Evolutionary conservation across 30 jellyfish, hydroid and myxozoan species (phyloP).

Genomic region (Rhopilema esculentum): DNA sequence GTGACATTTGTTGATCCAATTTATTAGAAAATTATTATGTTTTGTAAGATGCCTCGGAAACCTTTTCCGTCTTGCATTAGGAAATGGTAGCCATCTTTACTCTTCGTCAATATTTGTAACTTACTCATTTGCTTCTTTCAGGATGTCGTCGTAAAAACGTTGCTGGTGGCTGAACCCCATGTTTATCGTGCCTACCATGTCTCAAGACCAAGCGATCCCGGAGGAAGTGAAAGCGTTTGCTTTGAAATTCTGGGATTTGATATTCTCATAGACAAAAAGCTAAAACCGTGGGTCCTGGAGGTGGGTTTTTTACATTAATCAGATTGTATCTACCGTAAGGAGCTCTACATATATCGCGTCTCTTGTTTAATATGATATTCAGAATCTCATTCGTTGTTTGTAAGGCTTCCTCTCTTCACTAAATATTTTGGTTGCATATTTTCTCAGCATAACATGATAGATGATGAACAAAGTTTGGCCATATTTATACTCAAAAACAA

Average conservation of each 20-base stretch:
- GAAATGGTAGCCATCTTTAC: no score
- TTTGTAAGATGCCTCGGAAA: no score
- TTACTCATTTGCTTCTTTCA: neutral
- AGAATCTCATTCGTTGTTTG: neutral
- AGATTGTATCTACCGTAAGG: neutral
- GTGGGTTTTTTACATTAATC: conserved; percentile 16
- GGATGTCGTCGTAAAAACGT: conserved; percentile 88
- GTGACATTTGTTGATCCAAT: no score
- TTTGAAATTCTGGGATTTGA: conserved; percentile 93
- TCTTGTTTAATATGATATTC: neutral
- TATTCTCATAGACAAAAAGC: conserved; percentile 71
- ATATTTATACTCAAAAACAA: no score
- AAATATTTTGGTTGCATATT: no score
- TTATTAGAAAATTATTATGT: no score
- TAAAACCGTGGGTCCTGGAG: conserved; percentile 89
- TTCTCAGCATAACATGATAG: no score
- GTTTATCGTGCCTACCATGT: conserved; percentile 88
- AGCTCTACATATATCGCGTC: neutral
- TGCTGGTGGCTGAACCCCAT: conserved; percentile 87
- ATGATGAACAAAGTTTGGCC: no score
- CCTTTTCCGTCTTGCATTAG: no score
- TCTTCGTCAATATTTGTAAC: no score
- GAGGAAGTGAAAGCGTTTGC: conserved; percentile 74
- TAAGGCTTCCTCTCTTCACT: no score
- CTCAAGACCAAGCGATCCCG: conserved; percentile 88